Conservation (phyloP, 1,140 invertebrate genomes). For the Bicyclus anynana region DNA sequence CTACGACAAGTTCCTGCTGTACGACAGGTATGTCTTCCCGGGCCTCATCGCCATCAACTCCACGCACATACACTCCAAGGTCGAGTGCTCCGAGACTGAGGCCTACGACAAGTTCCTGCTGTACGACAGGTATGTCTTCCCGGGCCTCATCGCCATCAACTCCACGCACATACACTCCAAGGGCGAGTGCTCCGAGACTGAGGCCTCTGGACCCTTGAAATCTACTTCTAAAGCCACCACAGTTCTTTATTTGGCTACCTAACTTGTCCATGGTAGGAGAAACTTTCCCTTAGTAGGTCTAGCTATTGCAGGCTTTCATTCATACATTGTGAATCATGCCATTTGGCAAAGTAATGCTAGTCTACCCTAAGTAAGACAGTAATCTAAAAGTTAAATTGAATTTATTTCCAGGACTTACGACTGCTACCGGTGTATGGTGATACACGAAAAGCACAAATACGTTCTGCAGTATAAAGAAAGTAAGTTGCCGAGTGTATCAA, state of each 20-base stretch:
- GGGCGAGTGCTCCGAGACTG: constrained; percentile 84
- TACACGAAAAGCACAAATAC: constrained; percentile 94
- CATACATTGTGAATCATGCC: no score
- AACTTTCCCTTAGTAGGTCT: no score
- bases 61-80: constrained; percentile 85
- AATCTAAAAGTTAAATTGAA: no score
- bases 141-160: constrained; percentile 82
- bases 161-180: constrained; percentile 84
- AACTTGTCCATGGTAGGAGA: no score
- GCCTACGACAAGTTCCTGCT: constrained; percentile 86
- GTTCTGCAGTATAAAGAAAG: constrained; percentile 98
- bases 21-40: constrained; percentile 81
- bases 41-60: constrained; percentile 83
- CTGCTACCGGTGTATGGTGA: constrained; percentile 93
- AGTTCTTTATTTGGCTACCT: no score
- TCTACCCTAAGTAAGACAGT: no score
- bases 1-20: constrained; percentile 86
- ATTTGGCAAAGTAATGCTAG: no score
- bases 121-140: constrained; percentile 82
- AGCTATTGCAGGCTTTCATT: no score
- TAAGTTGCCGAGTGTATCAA: constrained; percentile 81
- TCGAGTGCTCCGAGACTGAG: constrained; percentile 84
- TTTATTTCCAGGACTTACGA: constrained; percentile 60
- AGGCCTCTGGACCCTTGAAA: constrained; percentile 72
- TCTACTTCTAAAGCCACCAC: no score